Conservation (phyloP, 2,113 vertebrate genomes). For the Lycocorax pyrrhopterus region DNA sequence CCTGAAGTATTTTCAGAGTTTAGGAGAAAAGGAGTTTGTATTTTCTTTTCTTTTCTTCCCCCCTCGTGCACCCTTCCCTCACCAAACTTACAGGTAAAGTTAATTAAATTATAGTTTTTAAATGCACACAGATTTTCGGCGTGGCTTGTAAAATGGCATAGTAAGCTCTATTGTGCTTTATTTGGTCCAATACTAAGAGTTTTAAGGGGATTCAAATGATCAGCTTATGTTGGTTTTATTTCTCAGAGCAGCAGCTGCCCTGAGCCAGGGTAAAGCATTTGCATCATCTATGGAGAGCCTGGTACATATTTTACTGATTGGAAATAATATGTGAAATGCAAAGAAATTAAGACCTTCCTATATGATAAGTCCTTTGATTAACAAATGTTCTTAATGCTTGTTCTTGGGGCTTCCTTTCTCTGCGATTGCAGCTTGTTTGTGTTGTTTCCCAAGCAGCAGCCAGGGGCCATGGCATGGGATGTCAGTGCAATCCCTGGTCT, state of each 20-base stretch:
- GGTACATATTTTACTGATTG: slow-evolving; percentile 42
- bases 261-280: neutral
- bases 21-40: slow-evolving; percentile 58
- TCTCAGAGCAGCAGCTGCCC: slow-evolving; percentile 26
- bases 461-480: neutral
- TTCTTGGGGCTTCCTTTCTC: neutral
- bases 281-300: slow-evolving; percentile 5
- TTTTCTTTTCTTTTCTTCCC: neutral
- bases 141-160: neutral
- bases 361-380: slow-evolving; percentile 50
- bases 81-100: neutral
- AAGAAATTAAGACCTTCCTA: neutral
- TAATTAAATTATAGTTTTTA: neutral
- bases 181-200: neutral
- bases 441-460: neutral
- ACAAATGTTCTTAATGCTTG: slow-evolving; percentile 27
- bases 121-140: neutral
- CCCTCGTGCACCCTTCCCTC: accelerated
- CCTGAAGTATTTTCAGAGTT: neutral
- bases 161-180: neutral
- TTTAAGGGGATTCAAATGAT: slow-evolving; percentile 19
- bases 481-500: neutral
- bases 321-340: slow-evolving; percentile 19
- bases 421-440: neutral
- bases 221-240: neutral